Evolutionary conservation across 2,888 invertebrate species (phyloP).

Genomic region (Agriopis leucophaearia): DNA sequence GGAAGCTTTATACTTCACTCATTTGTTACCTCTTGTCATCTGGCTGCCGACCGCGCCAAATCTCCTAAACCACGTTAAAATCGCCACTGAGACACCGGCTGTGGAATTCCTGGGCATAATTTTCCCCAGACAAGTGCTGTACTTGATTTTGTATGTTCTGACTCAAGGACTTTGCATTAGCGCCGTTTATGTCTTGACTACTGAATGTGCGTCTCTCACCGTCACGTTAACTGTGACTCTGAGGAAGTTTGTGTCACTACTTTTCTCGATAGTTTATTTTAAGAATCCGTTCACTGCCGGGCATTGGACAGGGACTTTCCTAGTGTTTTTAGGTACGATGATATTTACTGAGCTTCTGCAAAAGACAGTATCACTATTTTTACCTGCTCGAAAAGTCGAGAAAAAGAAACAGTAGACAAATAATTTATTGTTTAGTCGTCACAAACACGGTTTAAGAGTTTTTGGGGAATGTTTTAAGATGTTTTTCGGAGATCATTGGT

Average conservation of each 20-base stretch:
- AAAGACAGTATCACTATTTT: constrained; percentile 72
- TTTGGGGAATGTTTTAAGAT: neutral
- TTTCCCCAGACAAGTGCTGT: constrained; percentile 92
- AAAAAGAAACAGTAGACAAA: constrained; percentile 67
- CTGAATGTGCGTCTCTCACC: constrained; percentile 96
- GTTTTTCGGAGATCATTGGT: neutral
- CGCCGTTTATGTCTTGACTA: constrained; percentile 97
- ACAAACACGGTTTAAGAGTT: too few relatives aligned
- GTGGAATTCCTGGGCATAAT: constrained; percentile 87
- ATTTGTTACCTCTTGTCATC: constrained; percentile 95
- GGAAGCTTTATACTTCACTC: constrained; percentile 96
- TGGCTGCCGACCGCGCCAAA: constrained; percentile 93
- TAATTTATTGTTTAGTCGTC: neutral
- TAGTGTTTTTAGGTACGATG: constrained; percentile 97
- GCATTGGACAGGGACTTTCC: constrained; percentile 96
- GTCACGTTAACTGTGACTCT: constrained; percentile 98
- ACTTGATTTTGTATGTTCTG: constrained; percentile 92
- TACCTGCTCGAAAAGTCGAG: constrained; percentile 62
- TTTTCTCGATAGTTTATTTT: constrained; percentile 98
- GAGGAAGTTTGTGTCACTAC: constrained; percentile 96
- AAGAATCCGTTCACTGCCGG: constrained; percentile 96
- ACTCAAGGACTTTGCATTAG: constrained; percentile 98
- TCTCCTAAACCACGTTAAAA: constrained; percentile 90
- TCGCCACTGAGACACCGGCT: constrained; percentile 89
- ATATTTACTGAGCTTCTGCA: constrained; percentile 94